These are phyloP conservation scores for Alloplasta piceator DNA, from an alignment of 2,888 invertebrate species.

Conservation along the genomic window DNA sequence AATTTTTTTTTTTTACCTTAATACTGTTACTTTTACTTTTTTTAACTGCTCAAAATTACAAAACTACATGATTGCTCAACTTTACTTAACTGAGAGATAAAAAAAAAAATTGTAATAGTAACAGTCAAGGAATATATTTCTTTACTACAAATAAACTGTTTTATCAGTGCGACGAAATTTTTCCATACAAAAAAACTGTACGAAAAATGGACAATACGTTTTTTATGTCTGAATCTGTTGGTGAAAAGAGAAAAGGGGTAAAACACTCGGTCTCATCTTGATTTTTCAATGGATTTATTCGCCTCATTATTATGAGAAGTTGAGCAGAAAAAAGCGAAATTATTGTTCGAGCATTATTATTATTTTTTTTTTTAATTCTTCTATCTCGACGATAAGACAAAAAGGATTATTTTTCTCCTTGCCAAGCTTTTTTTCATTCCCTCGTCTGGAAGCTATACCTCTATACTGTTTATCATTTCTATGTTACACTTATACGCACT, in stretches of 20 bases:
- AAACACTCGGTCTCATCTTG: constrained; percentile 6
- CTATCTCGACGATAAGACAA: neutral
- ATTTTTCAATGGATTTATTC: constrained; percentile 18
- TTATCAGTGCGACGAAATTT: too few relatives aligned
- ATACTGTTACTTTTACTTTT: too few relatives aligned
- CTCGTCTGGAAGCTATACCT: neutral
- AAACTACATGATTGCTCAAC: too few relatives aligned
- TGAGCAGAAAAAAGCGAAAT: neutral
- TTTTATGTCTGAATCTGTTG: neutral
- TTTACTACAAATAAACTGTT: too few relatives aligned
- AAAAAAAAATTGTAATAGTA: too few relatives aligned
- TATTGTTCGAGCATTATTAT: neutral
- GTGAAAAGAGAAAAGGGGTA: neutral
- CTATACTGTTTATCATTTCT: neutral
- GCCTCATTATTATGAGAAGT: neutral
- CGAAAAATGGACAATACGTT: constrained; percentile 7
- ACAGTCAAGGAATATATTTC: too few relatives aligned
- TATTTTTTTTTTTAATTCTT: neutral
- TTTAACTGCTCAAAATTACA: too few relatives aligned
- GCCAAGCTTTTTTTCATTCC: neutral
- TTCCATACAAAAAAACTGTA: neutral
- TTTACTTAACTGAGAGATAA: too few relatives aligned
- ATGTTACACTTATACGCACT: neutral
- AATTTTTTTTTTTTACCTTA: too few relatives aligned
- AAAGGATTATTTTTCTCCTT: neutral